Evolutionary conservation across 2,888 invertebrate genomes (phyloP).

Genomic region (Leucoma salicis): DNA sequence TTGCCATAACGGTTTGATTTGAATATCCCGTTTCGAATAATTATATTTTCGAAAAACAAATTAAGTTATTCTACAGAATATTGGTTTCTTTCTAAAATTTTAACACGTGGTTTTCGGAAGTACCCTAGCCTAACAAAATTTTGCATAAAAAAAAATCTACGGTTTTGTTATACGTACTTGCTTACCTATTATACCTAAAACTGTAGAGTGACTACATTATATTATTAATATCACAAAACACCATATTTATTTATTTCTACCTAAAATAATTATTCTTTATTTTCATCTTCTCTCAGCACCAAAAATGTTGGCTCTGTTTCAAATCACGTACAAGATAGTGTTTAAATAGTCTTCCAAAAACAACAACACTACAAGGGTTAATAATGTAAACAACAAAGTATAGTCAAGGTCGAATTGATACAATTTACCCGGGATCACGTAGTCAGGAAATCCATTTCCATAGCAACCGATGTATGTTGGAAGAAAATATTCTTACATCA

Average conservation of each 20-base stretch:
- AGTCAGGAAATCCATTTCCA: not conserved
- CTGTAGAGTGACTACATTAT: not conserved
- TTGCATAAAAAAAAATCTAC: not conserved
- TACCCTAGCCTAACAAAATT: not conserved
- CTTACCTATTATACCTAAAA: not conserved
- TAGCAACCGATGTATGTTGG: not conserved
- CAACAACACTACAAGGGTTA: slow-evolving; percentile 3
- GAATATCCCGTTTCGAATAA: no score
- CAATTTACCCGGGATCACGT: slow-evolving; percentile 1
- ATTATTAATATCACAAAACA: not conserved
- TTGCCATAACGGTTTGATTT: no score
- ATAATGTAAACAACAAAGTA: slow-evolving; percentile 8
- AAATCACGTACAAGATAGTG: slow-evolving; percentile 9
- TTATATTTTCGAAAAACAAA: no score
- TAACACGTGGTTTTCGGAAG: no score
- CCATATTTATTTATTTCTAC: not conserved
- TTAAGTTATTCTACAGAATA: no score
- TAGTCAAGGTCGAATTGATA: slow-evolving; percentile 6
- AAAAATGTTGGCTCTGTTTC: slow-evolving; percentile 10
- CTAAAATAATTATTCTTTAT: slow-evolving; percentile 1
- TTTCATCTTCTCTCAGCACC: slow-evolving; percentile 1
- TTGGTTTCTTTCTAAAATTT: no score
- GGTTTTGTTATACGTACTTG: not conserved
- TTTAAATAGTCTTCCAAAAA: slow-evolving; percentile 7
- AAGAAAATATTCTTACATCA: no score